A percentile compares a stretch with the other conserved stretches of the same genome.
phyloP scores from a whole-genome alignment of 2,888 invertebrate genomes.

The Eupithecia tripunctaria region DNA sequence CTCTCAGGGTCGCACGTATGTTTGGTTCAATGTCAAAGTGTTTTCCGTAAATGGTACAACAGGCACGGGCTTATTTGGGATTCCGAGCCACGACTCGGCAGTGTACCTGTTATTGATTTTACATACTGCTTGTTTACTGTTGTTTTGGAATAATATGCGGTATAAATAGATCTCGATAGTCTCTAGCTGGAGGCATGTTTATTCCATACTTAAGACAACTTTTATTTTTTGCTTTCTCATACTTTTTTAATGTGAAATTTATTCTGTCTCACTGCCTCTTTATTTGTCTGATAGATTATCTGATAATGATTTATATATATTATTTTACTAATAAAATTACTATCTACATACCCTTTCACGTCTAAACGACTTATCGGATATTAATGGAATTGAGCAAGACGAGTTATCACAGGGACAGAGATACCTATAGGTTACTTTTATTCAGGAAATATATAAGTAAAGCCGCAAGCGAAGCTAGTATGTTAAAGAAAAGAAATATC shows the following conservation, averaged over 20 bases:
- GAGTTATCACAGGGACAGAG: neutral
- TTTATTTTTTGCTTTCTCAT: neutral
- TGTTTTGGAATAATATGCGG: neutral
- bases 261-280: neutral
- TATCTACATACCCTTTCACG: neutral
- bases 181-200: neutral
- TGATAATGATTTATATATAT: too few species aligned
- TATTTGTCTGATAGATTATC: neutral
- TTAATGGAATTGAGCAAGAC: neutral
- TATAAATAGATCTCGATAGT: neutral
- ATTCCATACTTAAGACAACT: neutral
- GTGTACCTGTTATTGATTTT: constrained; percentile 14
- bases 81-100: constrained; percentile 14
- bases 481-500: neutral
- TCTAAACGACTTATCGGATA: neutral
- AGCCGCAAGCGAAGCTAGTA: neutral
- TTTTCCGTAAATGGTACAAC: constrained; percentile 30
- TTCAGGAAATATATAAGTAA: neutral
- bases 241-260: neutral
- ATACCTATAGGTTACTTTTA: neutral
- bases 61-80: constrained; percentile 17
- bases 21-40: constrained; percentile 33
- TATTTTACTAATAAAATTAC: too few species aligned
- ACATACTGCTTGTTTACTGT: constrained; percentile 11
- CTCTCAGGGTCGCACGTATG: constrained; percentile 27